Evolutionary conservation across 2,797 vertebrate species (phyloP).

Genomic region (Pangasius djambal): DNA sequence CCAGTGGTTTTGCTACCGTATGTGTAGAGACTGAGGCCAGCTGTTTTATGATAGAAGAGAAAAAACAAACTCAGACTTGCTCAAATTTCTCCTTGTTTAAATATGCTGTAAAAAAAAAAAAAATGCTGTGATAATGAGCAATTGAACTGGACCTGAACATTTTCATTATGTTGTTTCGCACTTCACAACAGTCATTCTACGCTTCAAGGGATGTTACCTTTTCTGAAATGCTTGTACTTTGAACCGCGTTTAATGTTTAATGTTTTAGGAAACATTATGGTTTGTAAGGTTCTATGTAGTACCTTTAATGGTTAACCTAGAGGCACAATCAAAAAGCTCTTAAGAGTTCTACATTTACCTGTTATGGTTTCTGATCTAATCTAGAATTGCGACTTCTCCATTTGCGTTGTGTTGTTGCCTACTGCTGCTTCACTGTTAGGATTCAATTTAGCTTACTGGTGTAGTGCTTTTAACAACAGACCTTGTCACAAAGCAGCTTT

Average conservation of each 20-base stretch:
- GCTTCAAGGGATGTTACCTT: neutral
- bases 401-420: neutral
- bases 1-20: neutral
- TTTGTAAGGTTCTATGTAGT: neutral
- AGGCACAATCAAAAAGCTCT: neutral
- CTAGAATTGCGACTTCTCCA: neutral
- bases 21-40: neutral
- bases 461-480: neutral
- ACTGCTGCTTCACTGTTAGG: neutral
- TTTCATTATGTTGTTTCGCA: neutral
- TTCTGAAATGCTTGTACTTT: neutral
- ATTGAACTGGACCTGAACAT: neutral
- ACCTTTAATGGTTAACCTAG: neutral
- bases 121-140: neutral
- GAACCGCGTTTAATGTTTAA: neutral
- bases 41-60: neutral
- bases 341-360: neutral
- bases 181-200: neutral
- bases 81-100: neutral
- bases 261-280: neutral
- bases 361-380: neutral
- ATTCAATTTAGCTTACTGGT: neutral
- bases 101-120: neutral
- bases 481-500: neutral
- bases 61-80: neutral